A percentile compares a stretch with the other conserved stretches of the same genome.
Evolutionary conservation across 2,888 invertebrate species (phyloP).

Genomic region (Caenorhabditis japonica): DNA sequence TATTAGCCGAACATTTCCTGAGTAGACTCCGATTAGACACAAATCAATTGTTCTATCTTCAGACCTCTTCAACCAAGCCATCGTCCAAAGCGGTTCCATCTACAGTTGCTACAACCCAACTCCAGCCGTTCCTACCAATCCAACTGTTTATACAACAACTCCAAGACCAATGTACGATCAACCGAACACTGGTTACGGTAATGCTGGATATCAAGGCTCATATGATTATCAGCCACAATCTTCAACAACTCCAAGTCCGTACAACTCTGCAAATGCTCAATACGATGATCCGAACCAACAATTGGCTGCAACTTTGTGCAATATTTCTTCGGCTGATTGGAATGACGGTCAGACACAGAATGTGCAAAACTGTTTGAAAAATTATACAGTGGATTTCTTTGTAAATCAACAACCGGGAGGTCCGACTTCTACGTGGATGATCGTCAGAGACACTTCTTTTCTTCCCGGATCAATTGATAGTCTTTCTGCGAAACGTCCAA

Average conservation of each 20-base stretch:
- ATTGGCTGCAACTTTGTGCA: conserved; percentile 59
- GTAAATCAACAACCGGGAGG: conserved; percentile 57
- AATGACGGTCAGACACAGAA: conserved; percentile 51
- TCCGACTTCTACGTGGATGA: conserved; percentile 63
- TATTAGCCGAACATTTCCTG: too few relatives aligned
- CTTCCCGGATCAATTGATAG: conserved; percentile 60
- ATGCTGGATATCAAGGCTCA: conserved; percentile 22
- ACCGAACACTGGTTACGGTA: conserved; percentile 35
- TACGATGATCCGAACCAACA: conserved; percentile 61
- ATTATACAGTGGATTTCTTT: conserved; percentile 65
- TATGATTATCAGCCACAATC: conserved; percentile 32
- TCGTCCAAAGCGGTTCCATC: conserved; percentile 66
- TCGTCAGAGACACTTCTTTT: conserved; percentile 67
- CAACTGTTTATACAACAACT: conserved; percentile 17
- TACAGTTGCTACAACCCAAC: conserved; percentile 67
- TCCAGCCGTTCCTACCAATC: conserved; percentile 42
- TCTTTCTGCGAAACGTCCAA: conserved; percentile 50
- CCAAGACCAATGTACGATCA: conserved; percentile 48
- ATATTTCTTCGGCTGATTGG: conserved; percentile 61
- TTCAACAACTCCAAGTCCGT: conserved; percentile 19
- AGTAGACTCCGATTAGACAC: too few relatives aligned
- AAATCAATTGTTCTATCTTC: too few relatives aligned
- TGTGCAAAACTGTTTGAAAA: conserved; percentile 62
- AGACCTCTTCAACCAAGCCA: conserved; percentile 70
- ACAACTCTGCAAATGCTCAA: conserved; percentile 37